Percentiles rank a stretch among this genome's conserved stretches.
These are phyloP conservation scores for Plecotus auritus DNA, from an alignment of 2,113 vertebrate genomes.

Conservation along the genomic window DNA sequence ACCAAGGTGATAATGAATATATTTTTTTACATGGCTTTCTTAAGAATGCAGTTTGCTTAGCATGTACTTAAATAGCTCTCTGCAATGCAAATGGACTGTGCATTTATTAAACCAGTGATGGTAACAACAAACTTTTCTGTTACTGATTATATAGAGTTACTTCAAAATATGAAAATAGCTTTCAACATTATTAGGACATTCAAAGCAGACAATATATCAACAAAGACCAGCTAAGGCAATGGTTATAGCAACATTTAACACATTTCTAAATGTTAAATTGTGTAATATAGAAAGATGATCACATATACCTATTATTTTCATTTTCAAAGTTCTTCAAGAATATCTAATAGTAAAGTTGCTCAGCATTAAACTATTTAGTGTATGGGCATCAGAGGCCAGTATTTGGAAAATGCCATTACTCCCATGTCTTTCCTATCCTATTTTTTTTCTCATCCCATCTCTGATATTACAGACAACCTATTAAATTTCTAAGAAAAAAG, in stretches of 20 bases:
- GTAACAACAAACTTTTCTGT: neutral
- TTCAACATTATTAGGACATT: neutral
- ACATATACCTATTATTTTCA: conserved; percentile 1
- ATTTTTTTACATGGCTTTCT: conserved; percentile 6
- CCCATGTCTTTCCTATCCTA: neutral
- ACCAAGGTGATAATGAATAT: neutral
- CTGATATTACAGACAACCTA: neutral
- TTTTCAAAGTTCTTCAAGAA: conserved; percentile 6
- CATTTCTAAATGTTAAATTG: neutral
- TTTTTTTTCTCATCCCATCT: neutral
- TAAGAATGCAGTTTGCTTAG: conserved; percentile 27
- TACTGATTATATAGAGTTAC: conserved; percentile 34
- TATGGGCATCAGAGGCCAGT: neutral
- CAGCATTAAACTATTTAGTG: neutral
- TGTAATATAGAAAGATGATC: neutral
- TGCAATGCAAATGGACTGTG: conserved; percentile 2
- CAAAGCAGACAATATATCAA: conserved; percentile 1
- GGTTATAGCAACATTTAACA: neutral
- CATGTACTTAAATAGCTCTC: neutral
- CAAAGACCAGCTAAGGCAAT: neutral
- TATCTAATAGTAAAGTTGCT: neutral
- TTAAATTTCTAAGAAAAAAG: neutral
- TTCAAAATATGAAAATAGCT: conserved; percentile 47
- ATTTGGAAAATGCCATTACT: neutral
- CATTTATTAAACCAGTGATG: conserved; percentile 38